Conservation (phyloP, 2,797 vertebrate genomes). For the Bothrops alternatus region DNA sequence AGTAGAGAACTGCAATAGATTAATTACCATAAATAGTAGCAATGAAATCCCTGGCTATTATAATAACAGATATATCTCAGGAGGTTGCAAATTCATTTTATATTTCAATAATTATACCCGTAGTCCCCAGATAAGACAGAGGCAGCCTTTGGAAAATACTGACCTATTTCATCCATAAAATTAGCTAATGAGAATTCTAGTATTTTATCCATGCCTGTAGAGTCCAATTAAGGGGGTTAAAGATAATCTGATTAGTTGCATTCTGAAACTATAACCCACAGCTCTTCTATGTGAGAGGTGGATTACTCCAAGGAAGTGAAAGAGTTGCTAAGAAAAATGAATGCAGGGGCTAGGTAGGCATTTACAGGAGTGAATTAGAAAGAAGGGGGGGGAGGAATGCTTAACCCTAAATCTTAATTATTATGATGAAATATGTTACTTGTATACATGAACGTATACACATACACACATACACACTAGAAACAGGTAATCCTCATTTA, state of each 20-base stretch:
- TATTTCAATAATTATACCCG: neutral
- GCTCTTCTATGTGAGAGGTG: neutral
- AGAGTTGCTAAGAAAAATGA: neutral
- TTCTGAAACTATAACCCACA: constrained; percentile 11
- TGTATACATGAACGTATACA: neutral
- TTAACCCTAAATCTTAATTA: neutral
- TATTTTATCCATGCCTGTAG: neutral
- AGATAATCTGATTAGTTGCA: constrained; percentile 25
- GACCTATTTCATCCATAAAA: constrained; percentile 27
- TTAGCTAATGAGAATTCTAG: constrained; percentile 16
- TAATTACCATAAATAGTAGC: neutral
- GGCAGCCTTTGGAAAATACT: constrained; percentile 3
- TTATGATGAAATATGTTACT: neutral
- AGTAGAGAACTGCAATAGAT: neutral
- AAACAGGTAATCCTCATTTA: neutral
- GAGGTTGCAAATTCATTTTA: neutral
- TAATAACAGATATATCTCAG: neutral
- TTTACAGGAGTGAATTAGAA: neutral
- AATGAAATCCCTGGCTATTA: neutral
- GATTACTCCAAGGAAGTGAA: neutral
- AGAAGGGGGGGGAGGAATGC: neutral
- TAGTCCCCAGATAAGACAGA: neutral
- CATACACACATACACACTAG: no score
- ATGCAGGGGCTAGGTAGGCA: neutral
- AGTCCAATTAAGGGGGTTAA: constrained; percentile 17